These are phyloP conservation scores for Daboia siamensis DNA, from an alignment of 2,113 vertebrate species.

Conservation along the genomic window DNA sequence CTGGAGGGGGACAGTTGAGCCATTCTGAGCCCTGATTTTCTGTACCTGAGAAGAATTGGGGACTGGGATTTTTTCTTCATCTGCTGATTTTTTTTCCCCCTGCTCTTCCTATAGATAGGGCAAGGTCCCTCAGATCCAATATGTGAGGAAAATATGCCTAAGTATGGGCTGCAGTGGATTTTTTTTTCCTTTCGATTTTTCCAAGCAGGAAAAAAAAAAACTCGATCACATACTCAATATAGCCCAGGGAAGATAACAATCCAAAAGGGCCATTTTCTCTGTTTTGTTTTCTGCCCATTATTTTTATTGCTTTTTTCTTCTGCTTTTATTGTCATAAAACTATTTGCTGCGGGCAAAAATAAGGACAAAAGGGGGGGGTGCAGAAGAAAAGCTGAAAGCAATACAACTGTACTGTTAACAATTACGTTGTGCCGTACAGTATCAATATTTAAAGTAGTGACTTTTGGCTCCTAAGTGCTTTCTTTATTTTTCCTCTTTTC, in stretches of 20 bases:
- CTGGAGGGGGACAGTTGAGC: neutral
- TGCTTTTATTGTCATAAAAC: slow-evolving; percentile 22
- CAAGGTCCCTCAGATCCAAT: neutral
- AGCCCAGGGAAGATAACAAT: neutral
- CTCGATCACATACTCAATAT: fast-evolving
- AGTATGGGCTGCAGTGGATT: neutral
- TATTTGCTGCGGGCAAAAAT: slow-evolving; percentile 26
- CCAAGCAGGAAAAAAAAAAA: neutral
- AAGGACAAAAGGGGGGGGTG: slow-evolving; percentile 34
- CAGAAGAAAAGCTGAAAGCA: slow-evolving; percentile 2
- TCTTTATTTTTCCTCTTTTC: neutral
- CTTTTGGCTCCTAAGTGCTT: neutral
- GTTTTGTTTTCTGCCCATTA: neutral
- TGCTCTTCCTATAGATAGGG: neutral
- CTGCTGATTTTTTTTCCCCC: neutral
- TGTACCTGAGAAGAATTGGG: neutral
- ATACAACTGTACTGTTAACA: slow-evolving; percentile 2
- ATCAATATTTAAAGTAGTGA: slow-evolving; percentile 45
- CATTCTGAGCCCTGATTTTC: neutral
- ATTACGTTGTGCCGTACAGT: slow-evolving; percentile 5
- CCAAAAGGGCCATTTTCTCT: neutral
- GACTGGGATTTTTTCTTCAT: neutral
- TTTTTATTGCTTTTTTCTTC: slow-evolving; percentile 18
- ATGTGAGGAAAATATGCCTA: fast-evolving
- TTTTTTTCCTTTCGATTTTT: fast-evolving